Evolutionary conservation across 2,797 vertebrate genomes (phyloP), one percentile per base, ranked within the genome.

Genomic region (Psittacula echo): DNA sequence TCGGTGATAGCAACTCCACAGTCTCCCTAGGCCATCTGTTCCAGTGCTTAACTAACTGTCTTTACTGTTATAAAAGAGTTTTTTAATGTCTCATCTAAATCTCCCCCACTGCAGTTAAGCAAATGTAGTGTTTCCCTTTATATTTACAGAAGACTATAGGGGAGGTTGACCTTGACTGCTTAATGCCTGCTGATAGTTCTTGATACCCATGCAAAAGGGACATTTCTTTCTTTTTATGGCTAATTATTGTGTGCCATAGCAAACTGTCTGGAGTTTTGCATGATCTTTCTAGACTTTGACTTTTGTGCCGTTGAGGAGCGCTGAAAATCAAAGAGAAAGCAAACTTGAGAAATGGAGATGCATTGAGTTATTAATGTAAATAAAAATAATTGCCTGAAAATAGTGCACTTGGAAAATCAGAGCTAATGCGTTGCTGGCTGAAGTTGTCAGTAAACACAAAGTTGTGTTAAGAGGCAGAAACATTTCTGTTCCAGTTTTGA

Each of bases 1-100:
- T 60, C 0, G 3, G 90, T 79, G 89, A 93, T 92, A 94, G 89
- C 65, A 89, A 67, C 92, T 90, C 86, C 78, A 48, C 72, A 92
- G 92, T 89, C 89, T 95, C 89, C 81, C 61, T 92, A n/a, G 86
- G 78, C 96, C 96, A 97, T 96, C 96, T 97, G 96, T 94, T 97
- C 71, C 87, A 89, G 78, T 87, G 90, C 93, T 95, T 97, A 95
- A 95, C 95, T 94, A 96, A 94, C 94, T 92, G 8, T 93, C 86
- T 95, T 85, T 80, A 71, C 90, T 90, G 94, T 93, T 95, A 74
- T 61, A 93, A 74, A 83, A 90, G 92, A 85, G 90, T 87, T 95
- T 96, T 94, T 92, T 72, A 95, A 78, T 85, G 91, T 66, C 93
- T 89, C 68, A 72, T 90, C 72, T 85, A 87, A 79, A 90, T 95